Base-by-base conservation (phyloP, 1,140 invertebrate species). In the Heliconius melpomene region DNA sequence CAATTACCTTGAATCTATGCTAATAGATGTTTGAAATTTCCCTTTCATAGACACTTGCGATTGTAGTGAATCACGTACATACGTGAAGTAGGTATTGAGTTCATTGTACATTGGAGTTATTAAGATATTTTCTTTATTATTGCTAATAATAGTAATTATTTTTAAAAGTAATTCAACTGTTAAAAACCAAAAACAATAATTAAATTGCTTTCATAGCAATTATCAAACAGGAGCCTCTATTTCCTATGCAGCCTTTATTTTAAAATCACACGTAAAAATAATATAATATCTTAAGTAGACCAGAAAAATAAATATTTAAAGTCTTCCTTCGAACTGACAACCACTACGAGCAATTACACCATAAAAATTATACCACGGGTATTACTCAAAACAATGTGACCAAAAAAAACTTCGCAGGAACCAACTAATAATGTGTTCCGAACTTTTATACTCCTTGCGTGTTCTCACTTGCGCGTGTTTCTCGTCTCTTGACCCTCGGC, bases 401-500 rank as follows among this genome's bases (percentile, higher is more conserved):
- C 2, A 60, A 60, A 23, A 57, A 23, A 18, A n/a, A 54, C 54
- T 23, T n/a, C 8, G 23, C 60, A 66, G 60, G 60, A 66, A 66
- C 60, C 13, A 16, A 66, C 60, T 29, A 66, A 66, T 66, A 66
- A 66, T 57, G 57, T n/a, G 57, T 29, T 18, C 38, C 29, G 29
- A 60, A 50, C 57, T 66, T 46, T 46, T 50, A 77, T 23, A 74
- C 46, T 54, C 23, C 54, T 74, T 70, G 54, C 78, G 78, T 74
- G 57, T 73, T 71, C 66, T 18, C 50, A 60, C 60, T 60, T 78
- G 75, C 75, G 72, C 70, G 77, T 81, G 71, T 50, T 81, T 57
- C 60, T 78, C 72, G 83, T 81, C 72, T 82, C 80, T 84, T 84
- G 85, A 86, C 83, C 85, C 82, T 79, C 82, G 83, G 71, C 77